A percentile compares a stretch with the other conserved stretches of the same genome.
phyloP scores from a whole-genome alignment of 2,888 invertebrate species.

The Acronicta aceris region DNA sequence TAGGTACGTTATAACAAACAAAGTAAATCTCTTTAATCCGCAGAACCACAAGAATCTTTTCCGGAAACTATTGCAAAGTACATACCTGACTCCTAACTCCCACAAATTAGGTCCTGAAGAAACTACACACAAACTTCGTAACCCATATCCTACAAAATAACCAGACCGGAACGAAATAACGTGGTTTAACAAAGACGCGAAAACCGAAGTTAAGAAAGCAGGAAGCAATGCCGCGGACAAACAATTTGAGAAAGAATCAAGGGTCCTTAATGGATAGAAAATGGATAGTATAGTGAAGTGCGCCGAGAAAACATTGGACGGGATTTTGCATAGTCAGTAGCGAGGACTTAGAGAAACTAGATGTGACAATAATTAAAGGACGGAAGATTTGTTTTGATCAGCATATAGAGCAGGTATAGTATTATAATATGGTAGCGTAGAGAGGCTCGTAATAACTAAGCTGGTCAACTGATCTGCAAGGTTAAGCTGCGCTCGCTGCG shows the following conservation, averaged over 20 bases:
- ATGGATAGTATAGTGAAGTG: conserved; percentile 77
- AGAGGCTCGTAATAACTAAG: too few species aligned
- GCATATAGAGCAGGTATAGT: too few species aligned
- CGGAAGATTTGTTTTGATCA: too few species aligned
- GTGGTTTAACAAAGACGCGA: conserved; percentile 37
- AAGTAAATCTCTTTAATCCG: neutral
- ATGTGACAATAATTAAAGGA: conserved; percentile 3
- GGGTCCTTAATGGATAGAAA: conserved; percentile 85
- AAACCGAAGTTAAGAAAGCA: conserved; percentile 44
- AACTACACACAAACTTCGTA: conserved; percentile 30
- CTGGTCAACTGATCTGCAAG: too few species aligned
- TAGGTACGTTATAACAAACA: neutral
- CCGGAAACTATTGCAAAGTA: too few species aligned
- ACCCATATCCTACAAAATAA: conserved; percentile 27
- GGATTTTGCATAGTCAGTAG: conserved; percentile 82
- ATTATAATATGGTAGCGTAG: too few species aligned
- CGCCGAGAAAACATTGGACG: conserved; percentile 75
- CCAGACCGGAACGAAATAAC: conserved; percentile 42
- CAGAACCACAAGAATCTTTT: conserved; percentile 13
- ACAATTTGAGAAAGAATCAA: conserved; percentile 80
- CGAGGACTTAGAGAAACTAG: conserved; percentile 45
- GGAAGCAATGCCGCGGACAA: conserved; percentile 63
- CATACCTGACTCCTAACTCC: conserved; percentile 17
- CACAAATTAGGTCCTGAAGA: conserved; percentile 18
- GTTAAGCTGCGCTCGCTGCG: too few species aligned